Conservation (phyloP, 2,888 invertebrate species). For the Melinaea marsaeus region DNA sequence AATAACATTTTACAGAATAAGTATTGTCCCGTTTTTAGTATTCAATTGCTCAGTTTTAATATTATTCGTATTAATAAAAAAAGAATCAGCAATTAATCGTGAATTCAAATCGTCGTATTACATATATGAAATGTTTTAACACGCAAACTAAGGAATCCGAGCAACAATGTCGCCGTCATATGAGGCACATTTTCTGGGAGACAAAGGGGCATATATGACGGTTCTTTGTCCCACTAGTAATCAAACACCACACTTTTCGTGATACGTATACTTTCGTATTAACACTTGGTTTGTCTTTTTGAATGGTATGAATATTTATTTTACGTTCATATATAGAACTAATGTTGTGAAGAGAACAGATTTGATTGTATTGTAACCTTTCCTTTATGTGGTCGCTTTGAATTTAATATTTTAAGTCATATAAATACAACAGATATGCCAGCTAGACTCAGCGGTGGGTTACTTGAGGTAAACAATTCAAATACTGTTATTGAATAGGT, state of each 20-base stretch:
- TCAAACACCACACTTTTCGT: slow-evolving; percentile 47
- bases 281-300: slow-evolving; percentile 10
- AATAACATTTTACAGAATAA: too few relatives aligned
- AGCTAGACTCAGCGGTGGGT: too few relatives aligned
- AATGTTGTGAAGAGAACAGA: background rate
- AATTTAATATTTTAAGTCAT: too few relatives aligned
- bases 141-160: slow-evolving; percentile 1
- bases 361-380: too few relatives aligned
- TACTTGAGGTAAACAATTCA: too few relatives aligned
- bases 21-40: too few relatives aligned
- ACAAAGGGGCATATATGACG: slow-evolving; percentile 50
- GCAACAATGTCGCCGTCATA: slow-evolving; percentile 13
- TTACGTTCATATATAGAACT: background rate
- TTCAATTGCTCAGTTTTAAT: too few relatives aligned
- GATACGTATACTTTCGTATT: slow-evolving; percentile 38
- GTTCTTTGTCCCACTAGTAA: slow-evolving; percentile 52
- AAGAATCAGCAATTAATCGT: background rate
- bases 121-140: background rate
- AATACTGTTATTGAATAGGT: too few relatives aligned
- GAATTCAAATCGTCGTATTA: slow-evolving; percentile 3
- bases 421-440: too few relatives aligned
- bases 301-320: background rate
- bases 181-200: slow-evolving; percentile 31
- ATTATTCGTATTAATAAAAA: background rate
- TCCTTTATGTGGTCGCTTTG: too few relatives aligned